Evolutionary conservation across 2,113 vertebrate genomes (phyloP).

Genomic region (Trogon melanurus): DNA sequence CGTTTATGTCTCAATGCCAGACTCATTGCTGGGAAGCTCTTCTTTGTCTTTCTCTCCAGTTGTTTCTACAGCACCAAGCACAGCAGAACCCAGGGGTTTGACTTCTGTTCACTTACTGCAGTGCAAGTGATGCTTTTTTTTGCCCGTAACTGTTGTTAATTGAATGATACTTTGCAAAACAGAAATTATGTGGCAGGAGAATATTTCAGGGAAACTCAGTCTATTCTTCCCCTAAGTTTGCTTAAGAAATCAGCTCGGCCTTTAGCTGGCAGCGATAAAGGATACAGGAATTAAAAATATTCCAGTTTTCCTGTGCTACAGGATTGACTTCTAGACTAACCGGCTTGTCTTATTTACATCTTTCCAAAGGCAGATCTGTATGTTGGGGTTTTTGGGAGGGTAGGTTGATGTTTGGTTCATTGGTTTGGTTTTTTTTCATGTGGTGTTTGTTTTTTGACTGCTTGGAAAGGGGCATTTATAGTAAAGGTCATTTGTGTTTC

Average conservation of each 20-base stretch:
- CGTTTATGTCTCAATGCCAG: neutral
- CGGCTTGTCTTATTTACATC: conserved; percentile 28
- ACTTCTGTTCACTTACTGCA: neutral
- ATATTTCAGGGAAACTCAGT: neutral
- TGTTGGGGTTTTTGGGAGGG: neutral
- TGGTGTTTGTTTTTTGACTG: neutral
- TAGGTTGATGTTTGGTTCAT: neutral
- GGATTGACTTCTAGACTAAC: conserved; percentile 23
- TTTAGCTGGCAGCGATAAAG: neutral
- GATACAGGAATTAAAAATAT: conserved; percentile 1
- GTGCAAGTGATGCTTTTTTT: neutral
- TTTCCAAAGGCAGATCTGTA: neutral
- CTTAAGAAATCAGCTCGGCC: neutral
- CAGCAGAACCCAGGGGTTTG: neutral
- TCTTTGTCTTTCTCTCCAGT: neutral
- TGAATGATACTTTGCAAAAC: neutral
- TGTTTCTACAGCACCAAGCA: neutral
- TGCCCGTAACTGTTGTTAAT: neutral
- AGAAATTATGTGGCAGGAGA: neutral
- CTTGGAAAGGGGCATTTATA: neutral
- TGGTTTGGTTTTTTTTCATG: neutral
- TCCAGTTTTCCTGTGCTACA: conserved; percentile 8
- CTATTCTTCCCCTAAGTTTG: neutral
- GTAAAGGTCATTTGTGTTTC: neutral
- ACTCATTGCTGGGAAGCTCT: neutral